phyloP scores from a whole-genome alignment of 2,888 invertebrate species.

The Sepioteuthis lessoniana region DNA sequence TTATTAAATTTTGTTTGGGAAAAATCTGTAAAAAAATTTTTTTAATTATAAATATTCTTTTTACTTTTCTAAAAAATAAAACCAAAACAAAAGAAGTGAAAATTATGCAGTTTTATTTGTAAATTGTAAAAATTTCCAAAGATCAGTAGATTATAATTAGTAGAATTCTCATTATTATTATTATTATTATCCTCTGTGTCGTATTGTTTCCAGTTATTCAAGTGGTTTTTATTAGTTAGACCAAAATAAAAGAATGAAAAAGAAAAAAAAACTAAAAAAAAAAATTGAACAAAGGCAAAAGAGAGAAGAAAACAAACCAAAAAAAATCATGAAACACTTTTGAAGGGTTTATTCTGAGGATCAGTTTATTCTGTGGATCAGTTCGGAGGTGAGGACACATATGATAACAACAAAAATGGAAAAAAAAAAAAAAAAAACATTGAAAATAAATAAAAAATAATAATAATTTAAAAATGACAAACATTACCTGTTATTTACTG shows the following conservation, averaged over 20 bases:
- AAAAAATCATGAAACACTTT: background rate
- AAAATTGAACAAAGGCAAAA: background rate
- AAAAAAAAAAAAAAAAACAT: background rate
- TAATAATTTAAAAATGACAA: conserved; percentile 13
- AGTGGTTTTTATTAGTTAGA: background rate
- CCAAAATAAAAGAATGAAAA: background rate
- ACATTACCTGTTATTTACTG: conserved; percentile 23
- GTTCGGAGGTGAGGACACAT: background rate
- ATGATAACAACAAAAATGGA: background rate
- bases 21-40: too few species aligned
- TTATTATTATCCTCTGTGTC: background rate
- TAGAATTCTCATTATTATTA: too few species aligned
- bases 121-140: background rate
- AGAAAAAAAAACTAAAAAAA: background rate
- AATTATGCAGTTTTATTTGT: background rate
- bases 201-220: background rate
- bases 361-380: background rate
- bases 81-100: background rate
- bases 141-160: background rate
- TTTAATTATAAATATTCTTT: background rate
- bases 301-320: background rate
- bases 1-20: background rate
- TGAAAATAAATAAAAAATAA: background rate
- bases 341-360: background rate
- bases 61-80: conserved; percentile 18